Conservation (phyloP, 2,888 invertebrate species). For the Megastigmus dorsalis region DNA sequence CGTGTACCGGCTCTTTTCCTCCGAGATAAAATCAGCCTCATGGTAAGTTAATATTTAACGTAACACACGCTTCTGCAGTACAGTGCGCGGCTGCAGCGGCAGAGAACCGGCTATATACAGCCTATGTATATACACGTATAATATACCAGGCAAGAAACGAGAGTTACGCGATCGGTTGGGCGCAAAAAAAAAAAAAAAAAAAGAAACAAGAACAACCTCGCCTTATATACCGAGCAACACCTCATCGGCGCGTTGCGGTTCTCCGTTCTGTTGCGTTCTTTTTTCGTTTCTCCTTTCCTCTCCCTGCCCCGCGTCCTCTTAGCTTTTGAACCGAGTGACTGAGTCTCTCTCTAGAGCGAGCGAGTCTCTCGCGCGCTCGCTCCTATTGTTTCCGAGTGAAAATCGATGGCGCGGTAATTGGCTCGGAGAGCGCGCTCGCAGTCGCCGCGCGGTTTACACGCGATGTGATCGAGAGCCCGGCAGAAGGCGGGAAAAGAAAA, state of each 20-base stretch:
- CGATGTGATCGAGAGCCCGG: constrained; percentile 31
- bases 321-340: too few relatives aligned
- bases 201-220: too few relatives aligned
- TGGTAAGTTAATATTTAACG: constrained; percentile 42
- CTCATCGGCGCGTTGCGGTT: constrained; percentile 38
- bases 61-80: constrained; percentile 14
- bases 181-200: constrained; percentile 44
- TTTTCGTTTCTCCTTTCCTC: constrained; percentile 4
- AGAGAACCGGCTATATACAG: background rate
- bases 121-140: too few relatives aligned
- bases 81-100: background rate
- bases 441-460: constrained; percentile 32
- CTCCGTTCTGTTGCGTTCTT: background rate
- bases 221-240: constrained; percentile 15
- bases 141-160: background rate
- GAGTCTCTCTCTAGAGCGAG: constrained; percentile 1
- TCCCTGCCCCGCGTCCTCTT: background rate
- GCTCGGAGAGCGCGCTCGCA: constrained; percentile 11
- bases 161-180: constrained; percentile 41
- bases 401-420: constrained; percentile 53
- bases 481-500: constrained; percentile 50
- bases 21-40: constrained; percentile 21
- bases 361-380: constrained; percentile 11
- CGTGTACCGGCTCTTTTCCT: background rate
- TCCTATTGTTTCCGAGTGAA: constrained; percentile 52